A percentile compares a stretch with the other conserved stretches of the same genome.
Evolutionary conservation across 2,797 vertebrate genomes (phyloP).

Genomic region (Sphaeramia orbicularis): DNA sequence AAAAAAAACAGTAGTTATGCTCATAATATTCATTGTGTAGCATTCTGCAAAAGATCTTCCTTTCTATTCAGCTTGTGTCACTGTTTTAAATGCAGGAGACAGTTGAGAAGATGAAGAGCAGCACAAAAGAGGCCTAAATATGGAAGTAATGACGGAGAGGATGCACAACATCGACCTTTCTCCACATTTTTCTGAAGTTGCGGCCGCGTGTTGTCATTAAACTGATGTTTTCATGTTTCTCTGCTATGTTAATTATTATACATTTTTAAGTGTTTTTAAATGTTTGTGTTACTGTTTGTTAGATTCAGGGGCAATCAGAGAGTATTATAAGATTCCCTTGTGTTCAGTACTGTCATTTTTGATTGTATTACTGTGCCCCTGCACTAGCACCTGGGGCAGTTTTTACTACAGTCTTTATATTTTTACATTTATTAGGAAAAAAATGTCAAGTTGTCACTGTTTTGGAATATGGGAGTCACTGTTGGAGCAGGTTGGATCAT

Average conservation of each 20-base stretch:
- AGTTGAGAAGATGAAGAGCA: conserved; percentile 91
- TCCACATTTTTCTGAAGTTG: conserved; percentile 80
- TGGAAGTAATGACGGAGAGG: conserved; percentile 63
- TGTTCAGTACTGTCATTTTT: conserved; percentile 82
- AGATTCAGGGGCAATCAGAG: conserved; percentile 63
- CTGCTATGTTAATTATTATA: conserved; percentile 81
- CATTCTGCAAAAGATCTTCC: too few relatives aligned
- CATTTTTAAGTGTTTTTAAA: conserved; percentile 52
- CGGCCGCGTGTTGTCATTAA: conserved; percentile 72
- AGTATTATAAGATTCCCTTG: conserved; percentile 67
- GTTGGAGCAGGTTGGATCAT: conserved; percentile 37
- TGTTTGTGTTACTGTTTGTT: conserved; percentile 77
- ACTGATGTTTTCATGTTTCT: conserved; percentile 76
- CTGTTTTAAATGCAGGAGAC: conserved; percentile 87
- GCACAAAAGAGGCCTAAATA: conserved; percentile 92
- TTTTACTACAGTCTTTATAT: conserved; percentile 72
- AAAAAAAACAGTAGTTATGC: not conserved
- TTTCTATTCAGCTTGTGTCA: not conserved
- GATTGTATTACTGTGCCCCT: conserved; percentile 77
- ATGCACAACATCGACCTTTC: conserved; percentile 58
- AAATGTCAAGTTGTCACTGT: conserved; percentile 59
- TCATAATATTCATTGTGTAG: not conserved
- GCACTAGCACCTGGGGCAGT: conserved; percentile 70
- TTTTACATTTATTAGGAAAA: conserved; percentile 65
- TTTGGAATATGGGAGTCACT: conserved; percentile 47